A percentile compares a stretch with the other conserved stretches of the same genome.
Conservation (phyloP, 2,797 vertebrate species). For the Picus viridis region DNA sequence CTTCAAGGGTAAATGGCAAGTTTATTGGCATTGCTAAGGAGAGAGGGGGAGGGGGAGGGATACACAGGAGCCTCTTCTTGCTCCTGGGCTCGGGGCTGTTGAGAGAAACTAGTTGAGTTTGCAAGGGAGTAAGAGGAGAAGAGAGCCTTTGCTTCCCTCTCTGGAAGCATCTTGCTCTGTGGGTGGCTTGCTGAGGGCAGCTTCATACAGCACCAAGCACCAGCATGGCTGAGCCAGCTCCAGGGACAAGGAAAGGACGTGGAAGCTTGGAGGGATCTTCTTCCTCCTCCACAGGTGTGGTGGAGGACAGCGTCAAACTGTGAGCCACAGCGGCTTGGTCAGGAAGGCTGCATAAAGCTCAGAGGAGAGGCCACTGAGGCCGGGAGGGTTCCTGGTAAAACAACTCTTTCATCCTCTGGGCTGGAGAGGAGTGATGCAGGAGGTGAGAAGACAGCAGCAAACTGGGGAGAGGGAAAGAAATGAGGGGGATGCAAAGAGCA, state of each 20-base stretch:
- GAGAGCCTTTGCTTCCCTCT: neutral
- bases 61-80: rapidly evolving
- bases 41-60: neutral
- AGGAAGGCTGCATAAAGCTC: neutral
- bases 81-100: neutral
- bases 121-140: neutral
- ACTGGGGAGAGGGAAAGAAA: neutral
- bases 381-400: neutral
- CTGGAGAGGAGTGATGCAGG: neutral
- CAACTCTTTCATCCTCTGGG: neutral
- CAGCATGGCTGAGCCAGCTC: rapidly evolving
- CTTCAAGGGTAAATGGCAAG: constrained; percentile 72
- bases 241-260: neutral
- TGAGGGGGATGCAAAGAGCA: constrained; percentile 5
- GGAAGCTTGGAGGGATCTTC: neutral
- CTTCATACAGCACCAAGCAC: neutral
- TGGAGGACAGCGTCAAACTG: neutral
- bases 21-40: constrained; percentile 1
- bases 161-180: neutral
- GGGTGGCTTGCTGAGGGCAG: neutral
- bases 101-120: neutral
- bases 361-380: neutral
- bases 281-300: neutral
- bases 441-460: neutral
- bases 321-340: neutral